A percentile compares a stretch with the other conserved stretches of the same genome.
Conservation (phyloP, 2,113 vertebrate genomes). For the Circaetus gallicus region DNA sequence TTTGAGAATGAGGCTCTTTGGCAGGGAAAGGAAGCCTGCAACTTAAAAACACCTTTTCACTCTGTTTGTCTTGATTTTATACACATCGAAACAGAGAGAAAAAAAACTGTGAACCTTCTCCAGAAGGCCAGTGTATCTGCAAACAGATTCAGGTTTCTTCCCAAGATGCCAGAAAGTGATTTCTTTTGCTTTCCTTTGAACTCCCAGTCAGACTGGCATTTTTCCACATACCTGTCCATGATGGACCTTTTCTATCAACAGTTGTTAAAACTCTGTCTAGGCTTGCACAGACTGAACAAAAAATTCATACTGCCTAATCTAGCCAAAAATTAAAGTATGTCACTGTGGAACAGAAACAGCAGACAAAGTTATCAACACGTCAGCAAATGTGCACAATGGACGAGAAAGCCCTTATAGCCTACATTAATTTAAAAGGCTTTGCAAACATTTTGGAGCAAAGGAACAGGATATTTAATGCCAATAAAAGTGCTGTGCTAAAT, state of each 20-base stretch:
- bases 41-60: constrained; percentile 26
- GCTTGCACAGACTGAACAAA: not conserved
- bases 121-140: not conserved
- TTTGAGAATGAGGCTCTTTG: not conserved
- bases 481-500: not conserved
- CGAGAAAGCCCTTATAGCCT: not conserved
- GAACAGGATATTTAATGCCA: not conserved
- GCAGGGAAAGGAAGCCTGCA: not conserved
- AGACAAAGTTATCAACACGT: not conserved
- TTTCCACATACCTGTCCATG: not conserved
- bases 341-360: not conserved
- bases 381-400: not conserved
- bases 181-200: not conserved
- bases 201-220: not conserved
- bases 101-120: not conserved
- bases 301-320: not conserved
- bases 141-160: not conserved
- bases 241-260: not conserved
- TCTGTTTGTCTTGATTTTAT: not conserved
- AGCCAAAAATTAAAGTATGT: not conserved
- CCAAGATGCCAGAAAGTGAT: not conserved
- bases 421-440: not conserved
- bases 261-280: not conserved
- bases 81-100: not conserved
- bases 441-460: not conserved